Conservation (phyloP, 30 jellyfish, hydroid and myxozoan genomes). For the Hydra vulgaris region DNA sequence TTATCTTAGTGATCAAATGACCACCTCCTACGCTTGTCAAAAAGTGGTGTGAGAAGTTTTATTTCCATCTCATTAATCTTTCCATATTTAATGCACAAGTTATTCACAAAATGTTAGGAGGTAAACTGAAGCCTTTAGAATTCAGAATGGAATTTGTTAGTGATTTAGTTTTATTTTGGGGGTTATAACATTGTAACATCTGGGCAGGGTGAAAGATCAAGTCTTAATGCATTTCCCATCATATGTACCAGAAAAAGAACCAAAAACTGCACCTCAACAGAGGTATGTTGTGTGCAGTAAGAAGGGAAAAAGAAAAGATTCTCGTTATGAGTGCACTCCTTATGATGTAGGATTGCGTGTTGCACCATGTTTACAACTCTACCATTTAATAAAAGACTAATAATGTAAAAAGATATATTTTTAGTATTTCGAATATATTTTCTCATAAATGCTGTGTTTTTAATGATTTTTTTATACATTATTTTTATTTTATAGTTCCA, state of each 20-base stretch:
- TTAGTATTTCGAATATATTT: not conserved
- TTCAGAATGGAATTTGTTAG: conserved; percentile 1
- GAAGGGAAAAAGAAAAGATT: no score
- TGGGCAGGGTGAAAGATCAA: conserved; percentile 5
- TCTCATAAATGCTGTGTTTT: not conserved
- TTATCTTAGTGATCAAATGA: no score
- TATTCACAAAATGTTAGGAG: no score
- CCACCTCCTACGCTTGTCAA: no score
- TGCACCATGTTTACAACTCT: not conserved
- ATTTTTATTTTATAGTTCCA: not conserved
- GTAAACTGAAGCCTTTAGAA: no score
- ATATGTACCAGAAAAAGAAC: conserved; percentile 1
- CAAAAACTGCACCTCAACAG: no score
- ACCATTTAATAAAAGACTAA: not conserved
- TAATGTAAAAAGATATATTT: not conserved
- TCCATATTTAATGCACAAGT: no score
- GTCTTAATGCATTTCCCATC: not conserved
- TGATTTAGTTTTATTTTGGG: not conserved
- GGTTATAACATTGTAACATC: not conserved
- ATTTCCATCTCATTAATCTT: no score
- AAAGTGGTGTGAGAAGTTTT: no score
- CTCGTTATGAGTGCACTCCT: not conserved
- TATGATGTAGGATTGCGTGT: conserved; percentile 8
- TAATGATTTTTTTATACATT: not conserved
- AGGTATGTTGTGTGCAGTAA: no score